Conservation (phyloP, 2,888 invertebrate genomes). For the Thereva unica region DNA sequence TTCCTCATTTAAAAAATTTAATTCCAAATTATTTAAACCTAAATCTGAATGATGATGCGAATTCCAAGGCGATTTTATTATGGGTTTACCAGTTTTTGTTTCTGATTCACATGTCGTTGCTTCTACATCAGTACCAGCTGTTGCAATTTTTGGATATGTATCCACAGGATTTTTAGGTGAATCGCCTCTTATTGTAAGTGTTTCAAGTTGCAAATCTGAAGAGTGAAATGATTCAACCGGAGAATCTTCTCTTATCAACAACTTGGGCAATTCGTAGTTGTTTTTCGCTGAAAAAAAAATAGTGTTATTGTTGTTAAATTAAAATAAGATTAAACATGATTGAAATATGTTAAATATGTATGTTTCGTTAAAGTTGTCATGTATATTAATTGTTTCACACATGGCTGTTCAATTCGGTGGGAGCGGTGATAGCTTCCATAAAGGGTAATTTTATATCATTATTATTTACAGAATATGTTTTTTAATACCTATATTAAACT, state of each 20-base stretch:
- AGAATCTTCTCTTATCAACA: constrained; percentile 46
- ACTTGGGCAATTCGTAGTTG: constrained; percentile 45
- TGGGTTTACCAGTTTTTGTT: constrained; percentile 32
- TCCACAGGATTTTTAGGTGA: constrained; percentile 42
- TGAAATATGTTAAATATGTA: no score
- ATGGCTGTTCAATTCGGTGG: no score
- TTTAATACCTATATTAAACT: no score
- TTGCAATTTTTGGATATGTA: constrained; percentile 37
- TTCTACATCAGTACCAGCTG: constrained; percentile 20
- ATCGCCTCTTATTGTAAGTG: constrained; percentile 43
- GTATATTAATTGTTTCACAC: no score
- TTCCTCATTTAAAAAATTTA: constrained; percentile 44
- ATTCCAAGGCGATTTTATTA: constrained; percentile 40
- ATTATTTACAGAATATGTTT: no score
- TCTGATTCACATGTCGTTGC: constrained; percentile 29
- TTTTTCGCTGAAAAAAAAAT: constrained; percentile 42
- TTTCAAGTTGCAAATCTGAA: constrained; percentile 44
- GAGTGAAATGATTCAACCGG: constrained; percentile 44
- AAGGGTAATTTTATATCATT: no score
- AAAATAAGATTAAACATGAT: no score
- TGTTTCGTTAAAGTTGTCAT: no score
- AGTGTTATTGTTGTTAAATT: background rate
- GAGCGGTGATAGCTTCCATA: no score
- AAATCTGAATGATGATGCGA: constrained; percentile 43
- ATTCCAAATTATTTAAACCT: constrained; percentile 44